Conservation (phyloP, 2,888 invertebrate species). For the Eupithecia vulgata region DNA sequence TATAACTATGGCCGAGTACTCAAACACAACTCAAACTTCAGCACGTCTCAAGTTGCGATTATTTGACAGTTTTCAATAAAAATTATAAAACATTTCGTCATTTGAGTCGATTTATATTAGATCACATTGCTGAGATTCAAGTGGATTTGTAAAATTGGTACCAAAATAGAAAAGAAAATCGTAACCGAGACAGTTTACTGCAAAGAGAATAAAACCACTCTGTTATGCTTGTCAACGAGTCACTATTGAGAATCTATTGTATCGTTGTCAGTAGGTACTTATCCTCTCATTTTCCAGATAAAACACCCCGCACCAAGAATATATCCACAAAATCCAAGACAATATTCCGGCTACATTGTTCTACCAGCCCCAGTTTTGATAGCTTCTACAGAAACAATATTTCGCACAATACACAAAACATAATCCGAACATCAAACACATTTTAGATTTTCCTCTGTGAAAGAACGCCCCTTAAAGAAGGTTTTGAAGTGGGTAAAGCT, state of each 20-base stretch:
- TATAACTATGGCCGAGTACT: no score
- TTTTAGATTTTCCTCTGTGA: constrained; percentile 6
- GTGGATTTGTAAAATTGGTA: background rate
- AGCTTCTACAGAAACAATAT: background rate
- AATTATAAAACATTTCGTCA: no score
- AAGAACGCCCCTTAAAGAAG: constrained; percentile 8
- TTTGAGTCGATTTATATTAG: no score
- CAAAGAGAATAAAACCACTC: no score
- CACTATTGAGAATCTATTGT: background rate
- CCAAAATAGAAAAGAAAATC: background rate
- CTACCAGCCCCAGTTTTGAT: background rate
- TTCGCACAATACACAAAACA: constrained; percentile 14
- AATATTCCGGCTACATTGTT: background rate
- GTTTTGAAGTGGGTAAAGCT: constrained; percentile 22
- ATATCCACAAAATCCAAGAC: background rate
- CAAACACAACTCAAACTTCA: no score
- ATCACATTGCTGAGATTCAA: background rate
- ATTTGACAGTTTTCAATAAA: no score
- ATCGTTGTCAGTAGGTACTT: background rate
- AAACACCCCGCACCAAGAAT: background rate
- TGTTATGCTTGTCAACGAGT: background rate
- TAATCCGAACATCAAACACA: constrained; percentile 17
- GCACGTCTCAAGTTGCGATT: no score
- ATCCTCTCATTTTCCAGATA: background rate
- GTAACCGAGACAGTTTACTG: no score